phyloP scores from a whole-genome alignment of 2,888 invertebrate species.

The Tenthredo livida region DNA sequence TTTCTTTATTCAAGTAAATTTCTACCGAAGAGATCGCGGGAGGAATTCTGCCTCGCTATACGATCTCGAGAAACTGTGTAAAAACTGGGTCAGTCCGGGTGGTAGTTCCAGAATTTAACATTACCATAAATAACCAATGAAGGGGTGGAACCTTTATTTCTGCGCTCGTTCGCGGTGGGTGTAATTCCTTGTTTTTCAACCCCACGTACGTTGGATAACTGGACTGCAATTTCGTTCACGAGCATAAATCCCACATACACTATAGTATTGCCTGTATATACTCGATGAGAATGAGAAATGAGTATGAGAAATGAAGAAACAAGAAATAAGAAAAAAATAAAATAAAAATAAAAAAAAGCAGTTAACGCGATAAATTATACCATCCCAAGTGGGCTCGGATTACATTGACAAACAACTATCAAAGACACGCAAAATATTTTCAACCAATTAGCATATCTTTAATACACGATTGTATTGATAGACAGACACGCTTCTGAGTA shows the following conservation, averaged over 20 bases:
- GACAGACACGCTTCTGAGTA: not conserved
- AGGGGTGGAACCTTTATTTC: not conserved
- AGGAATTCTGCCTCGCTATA: not conserved
- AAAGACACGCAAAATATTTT: constrained; percentile 44
- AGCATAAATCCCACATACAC: not conserved
- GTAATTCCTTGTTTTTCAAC: not conserved
- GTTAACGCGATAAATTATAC: constrained; percentile 24
- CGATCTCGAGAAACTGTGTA: not conserved
- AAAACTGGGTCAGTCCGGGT: not conserved
- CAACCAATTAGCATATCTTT: constrained; percentile 46
- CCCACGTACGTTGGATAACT: not conserved
- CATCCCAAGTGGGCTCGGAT: not conserved
- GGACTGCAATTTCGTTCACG: not conserved
- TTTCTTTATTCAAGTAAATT: not conserved
- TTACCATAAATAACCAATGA: not conserved
- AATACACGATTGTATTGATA: constrained; percentile 1
- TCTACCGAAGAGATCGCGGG: not conserved
- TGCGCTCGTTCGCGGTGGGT: not conserved
- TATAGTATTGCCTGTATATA: not conserved
- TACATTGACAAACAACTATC: constrained; percentile 36
- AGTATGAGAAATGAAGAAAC: not conserved
- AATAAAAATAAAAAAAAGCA: not conserved
- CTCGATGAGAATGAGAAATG: not conserved
- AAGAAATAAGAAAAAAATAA: not conserved
- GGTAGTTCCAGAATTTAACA: not conserved